A percentile compares a stretch with the other conserved stretches of the same genome.
phyloP scores from a whole-genome alignment of 2,888 invertebrate species.

The Pantelozetes paolii region DNA sequence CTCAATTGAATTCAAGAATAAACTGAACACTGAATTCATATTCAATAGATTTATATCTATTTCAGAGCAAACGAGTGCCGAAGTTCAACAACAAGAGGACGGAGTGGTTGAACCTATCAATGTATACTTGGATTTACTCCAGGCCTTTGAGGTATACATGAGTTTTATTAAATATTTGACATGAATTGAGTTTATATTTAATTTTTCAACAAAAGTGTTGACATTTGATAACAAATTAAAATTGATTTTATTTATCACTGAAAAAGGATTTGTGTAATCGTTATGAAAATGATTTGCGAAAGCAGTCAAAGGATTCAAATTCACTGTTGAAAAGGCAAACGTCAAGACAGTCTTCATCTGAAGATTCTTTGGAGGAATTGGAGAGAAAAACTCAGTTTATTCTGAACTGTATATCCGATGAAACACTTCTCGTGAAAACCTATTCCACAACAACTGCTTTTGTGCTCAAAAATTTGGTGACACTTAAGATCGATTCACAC shows the following conservation, averaged over 20 bases:
- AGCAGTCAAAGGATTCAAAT: constrained; percentile 53
- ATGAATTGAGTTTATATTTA: no score
- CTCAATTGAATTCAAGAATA: background rate
- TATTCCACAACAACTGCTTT: constrained; percentile 50
- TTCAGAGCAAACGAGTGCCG: background rate
- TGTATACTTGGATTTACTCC: constrained; percentile 51
- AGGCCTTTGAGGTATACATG: constrained; percentile 51
- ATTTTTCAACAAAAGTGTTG: no score
- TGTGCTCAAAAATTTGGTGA: constrained; percentile 46
- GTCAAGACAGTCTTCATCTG: constrained; percentile 37
- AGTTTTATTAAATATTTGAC: no score
- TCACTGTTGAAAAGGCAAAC: constrained; percentile 52
- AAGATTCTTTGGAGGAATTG: constrained; percentile 48
- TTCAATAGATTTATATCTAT: background rate
- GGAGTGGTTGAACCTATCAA: constrained; percentile 53
- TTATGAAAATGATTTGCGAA: constrained; percentile 53
- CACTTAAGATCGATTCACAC: constrained; percentile 45
- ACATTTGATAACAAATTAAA: background rate
- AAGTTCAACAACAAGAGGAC: constrained; percentile 48
- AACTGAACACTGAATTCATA: background rate
- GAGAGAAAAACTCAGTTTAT: constrained; percentile 54
- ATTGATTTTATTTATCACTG: constrained; percentile 4
- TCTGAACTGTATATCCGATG: constrained; percentile 55
- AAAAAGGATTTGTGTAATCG: constrained; percentile 54
- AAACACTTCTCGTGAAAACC: constrained; percentile 54